These are phyloP conservation scores for Sternotherus odoratus DNA, from an alignment of 2,797 vertebrate species.

Conservation along the genomic window DNA sequence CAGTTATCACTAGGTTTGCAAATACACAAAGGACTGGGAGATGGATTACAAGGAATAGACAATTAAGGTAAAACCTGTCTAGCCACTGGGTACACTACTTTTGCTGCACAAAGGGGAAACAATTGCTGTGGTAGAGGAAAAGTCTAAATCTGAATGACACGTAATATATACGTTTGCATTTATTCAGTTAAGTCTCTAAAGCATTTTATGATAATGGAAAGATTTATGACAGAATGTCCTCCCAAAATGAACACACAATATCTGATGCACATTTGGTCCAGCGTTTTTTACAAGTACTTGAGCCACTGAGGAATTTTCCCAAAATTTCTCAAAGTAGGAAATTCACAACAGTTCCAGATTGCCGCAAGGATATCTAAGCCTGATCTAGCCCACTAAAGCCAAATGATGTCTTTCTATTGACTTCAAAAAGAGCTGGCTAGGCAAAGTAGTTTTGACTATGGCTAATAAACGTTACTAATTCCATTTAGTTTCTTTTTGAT, in stretches of 20 bases:
- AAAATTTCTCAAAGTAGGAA: not conserved
- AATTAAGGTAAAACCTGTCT: slow-evolving; percentile 50
- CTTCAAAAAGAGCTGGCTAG: not conserved
- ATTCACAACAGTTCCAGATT: not conserved
- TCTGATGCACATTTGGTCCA: not conserved
- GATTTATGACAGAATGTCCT: fast-evolving
- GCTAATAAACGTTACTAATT: not conserved
- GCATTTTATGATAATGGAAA: not conserved
- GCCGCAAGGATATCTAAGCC: not conserved
- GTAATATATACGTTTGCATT: not conserved
- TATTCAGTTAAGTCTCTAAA: not conserved
- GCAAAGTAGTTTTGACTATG: not conserved
- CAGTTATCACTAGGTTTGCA: slow-evolving; percentile 6
- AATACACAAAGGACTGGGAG: slow-evolving; percentile 34
- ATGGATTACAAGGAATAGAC: slow-evolving; percentile 45
- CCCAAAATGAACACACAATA: not conserved
- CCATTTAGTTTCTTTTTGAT: not conserved
- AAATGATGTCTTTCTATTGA: not conserved
- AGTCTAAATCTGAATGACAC: not conserved
- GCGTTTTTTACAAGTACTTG: not conserved
- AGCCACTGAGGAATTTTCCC: not conserved
- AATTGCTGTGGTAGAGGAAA: not conserved
- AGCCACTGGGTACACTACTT: not conserved
- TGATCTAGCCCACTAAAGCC: not conserved
- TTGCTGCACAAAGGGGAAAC: not conserved